phyloP scores from a whole-genome alignment of 2,797 vertebrate species.

The Macroramphosus scolopax region DNA sequence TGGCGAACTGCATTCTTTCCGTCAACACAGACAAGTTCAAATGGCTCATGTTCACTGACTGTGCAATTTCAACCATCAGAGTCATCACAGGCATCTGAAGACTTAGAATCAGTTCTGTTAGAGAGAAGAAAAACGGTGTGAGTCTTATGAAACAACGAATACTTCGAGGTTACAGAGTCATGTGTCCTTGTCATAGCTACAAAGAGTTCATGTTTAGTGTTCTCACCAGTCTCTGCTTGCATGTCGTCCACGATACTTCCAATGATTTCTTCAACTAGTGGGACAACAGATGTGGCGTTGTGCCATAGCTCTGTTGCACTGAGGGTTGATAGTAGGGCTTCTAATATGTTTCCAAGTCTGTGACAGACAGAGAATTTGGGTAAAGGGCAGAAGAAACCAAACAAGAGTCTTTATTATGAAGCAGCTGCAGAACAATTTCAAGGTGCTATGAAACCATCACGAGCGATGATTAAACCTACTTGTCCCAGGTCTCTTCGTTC shows the following conservation, averaged over 20 bases:
- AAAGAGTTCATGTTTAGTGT: no score
- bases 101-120: constrained; percentile 61
- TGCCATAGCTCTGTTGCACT: constrained; percentile 51
- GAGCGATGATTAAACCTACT: constrained; percentile 51
- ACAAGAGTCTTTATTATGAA: no score
- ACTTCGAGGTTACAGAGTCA: no score
- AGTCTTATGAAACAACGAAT: no score
- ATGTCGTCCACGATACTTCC: constrained; percentile 28
- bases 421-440: no score
- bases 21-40: constrained; percentile 42
- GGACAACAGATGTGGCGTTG: constrained; percentile 33
- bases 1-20: constrained; percentile 45
- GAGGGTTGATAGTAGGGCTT: constrained; percentile 54
- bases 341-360: constrained; percentile 66
- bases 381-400: no score
- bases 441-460: no score
- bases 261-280: constrained; percentile 45
- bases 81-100: constrained; percentile 57
- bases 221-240: constrained; percentile 69
- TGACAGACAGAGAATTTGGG: constrained; percentile 5
- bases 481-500: constrained; percentile 67
- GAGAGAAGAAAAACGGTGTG: constrained; percentile 4
- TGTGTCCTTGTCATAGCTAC: no score
- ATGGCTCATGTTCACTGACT: constrained; percentile 46
- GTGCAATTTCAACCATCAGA: constrained; percentile 47